phyloP scores from a whole-genome alignment of 2,888 invertebrate species.

The Oscheius sp. region DNA sequence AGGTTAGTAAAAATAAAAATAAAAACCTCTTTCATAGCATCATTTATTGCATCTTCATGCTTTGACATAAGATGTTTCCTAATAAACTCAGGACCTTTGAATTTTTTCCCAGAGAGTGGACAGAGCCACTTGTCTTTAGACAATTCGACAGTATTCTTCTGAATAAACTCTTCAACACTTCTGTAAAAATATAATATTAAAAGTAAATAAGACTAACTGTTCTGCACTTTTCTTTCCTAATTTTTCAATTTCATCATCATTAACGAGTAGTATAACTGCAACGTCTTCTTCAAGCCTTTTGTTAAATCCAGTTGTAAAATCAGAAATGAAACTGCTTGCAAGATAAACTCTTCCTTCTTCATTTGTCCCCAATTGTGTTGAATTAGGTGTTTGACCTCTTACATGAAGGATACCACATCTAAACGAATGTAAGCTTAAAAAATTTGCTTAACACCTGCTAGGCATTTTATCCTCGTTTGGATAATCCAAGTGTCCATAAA shows the following conservation, averaged over 20 bases:
- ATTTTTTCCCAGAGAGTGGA: constrained; percentile 97
- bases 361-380: constrained; percentile 76
- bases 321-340: constrained; percentile 46
- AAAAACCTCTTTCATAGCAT: constrained; percentile 88
- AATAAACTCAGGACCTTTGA: constrained; percentile 97
- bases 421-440: background rate
- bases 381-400: constrained; percentile 85
- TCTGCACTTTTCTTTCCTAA: constrained; percentile 84
- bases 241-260: constrained; percentile 82
- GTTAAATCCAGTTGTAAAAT: constrained; percentile 79
- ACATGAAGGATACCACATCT: constrained; percentile 95
- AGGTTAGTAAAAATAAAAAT: background rate
- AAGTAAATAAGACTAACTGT: constrained; percentile 71
- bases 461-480: constrained; percentile 99
- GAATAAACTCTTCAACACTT: constrained; percentile 92
- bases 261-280: constrained; percentile 80
- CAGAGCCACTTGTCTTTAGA: constrained; percentile 99
- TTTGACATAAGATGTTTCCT: constrained; percentile 98
- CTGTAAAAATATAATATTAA: constrained; percentile 47
- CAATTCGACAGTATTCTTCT: constrained; percentile 93
- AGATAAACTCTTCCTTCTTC: constrained; percentile 69
- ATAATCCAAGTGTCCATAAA: constrained; percentile 98
- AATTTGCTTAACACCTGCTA: constrained; percentile 76
- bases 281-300: constrained; percentile 86
- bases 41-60: constrained; percentile 93